phyloP scores from a whole-genome alignment of 2,113 vertebrate species.

The Cinclus mexicanus region DNA sequence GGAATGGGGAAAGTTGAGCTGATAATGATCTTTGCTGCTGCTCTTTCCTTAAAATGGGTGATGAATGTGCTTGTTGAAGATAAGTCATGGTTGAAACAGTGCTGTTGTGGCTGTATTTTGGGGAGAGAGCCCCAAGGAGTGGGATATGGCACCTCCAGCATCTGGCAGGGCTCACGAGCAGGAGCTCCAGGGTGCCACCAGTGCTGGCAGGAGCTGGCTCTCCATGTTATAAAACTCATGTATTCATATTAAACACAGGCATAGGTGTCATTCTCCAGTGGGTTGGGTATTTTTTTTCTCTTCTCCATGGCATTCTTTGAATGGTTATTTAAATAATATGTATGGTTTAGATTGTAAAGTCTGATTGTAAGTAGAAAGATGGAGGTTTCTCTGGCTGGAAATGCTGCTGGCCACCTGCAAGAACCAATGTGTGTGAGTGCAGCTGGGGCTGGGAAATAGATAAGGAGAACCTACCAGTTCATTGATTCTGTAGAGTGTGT shows the following conservation, averaged over 20 bases:
- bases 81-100: not conserved
- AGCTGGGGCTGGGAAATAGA: not conserved
- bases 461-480: not conserved
- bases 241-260: not conserved
- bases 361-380: not conserved
- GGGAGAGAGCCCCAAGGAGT: not conserved
- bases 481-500: not conserved
- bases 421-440: not conserved
- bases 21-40: not conserved
- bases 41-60: not conserved
- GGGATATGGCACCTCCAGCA: not conserved
- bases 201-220: not conserved
- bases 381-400: not conserved
- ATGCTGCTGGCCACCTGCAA: not conserved
- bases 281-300: not conserved
- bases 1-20: not conserved
- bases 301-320: not conserved
- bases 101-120: not conserved
- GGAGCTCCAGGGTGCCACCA: not conserved
- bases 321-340: not conserved
- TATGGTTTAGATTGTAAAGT: conserved; percentile 11
- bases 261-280: not conserved
- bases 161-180: not conserved
- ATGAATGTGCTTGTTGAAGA: not conserved
- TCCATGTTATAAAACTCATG: not conserved